Conservation (phyloP, 2,113 vertebrate species). For the Phylloscopus trochiloides region DNA sequence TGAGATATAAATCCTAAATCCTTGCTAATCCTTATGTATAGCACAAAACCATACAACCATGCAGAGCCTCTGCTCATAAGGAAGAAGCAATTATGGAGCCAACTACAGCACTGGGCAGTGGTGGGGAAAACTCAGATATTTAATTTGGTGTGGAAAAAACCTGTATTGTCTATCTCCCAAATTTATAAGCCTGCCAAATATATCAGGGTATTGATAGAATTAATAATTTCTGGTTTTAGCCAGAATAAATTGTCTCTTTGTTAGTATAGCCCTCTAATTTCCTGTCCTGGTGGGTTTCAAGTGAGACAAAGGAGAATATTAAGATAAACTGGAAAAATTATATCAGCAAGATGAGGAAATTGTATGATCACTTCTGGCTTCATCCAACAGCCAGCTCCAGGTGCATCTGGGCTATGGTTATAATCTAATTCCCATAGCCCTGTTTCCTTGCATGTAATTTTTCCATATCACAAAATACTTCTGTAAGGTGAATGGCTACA, state of each 20-base stretch:
- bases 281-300: neutral
- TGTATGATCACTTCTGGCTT: neutral
- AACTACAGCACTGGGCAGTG: neutral
- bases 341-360: neutral
- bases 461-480: neutral
- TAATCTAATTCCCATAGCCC: neutral
- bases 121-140: neutral
- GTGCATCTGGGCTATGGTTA: neutral
- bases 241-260: neutral
- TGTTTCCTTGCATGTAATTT: neutral
- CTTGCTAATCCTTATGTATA: neutral
- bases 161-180: neutral
- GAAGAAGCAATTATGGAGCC: neutral
- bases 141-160: neutral
- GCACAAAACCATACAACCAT: neutral
- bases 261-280: neutral
- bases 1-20: constrained; percentile 10
- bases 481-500: neutral
- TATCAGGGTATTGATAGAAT: neutral
- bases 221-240: neutral
- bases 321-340: neutral
- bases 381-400: neutral
- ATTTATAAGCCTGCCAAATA: neutral
- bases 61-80: neutral
- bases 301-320: neutral